Evolutionary conservation across 2,797 vertebrate species (phyloP), one percentile per base, ranked within the genome.

Genomic region (Clarias fuscus): DNA sequence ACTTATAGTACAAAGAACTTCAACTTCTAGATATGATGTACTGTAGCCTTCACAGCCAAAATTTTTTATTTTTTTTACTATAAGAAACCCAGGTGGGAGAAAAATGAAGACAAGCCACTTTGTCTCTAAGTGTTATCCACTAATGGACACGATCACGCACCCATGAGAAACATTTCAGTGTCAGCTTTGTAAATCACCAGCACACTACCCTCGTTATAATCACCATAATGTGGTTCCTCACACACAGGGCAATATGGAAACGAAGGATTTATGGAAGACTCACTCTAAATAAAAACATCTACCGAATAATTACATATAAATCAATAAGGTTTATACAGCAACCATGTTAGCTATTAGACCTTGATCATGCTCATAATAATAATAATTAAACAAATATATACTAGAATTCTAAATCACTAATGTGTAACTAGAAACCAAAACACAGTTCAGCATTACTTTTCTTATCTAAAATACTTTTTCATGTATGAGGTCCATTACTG

Each of bases 141-240:
- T 82, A 82, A 82, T 82, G 24, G 40, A 30, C 1, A 8, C 7
- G 2, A 62, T 43, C 61, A 37, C 30, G 5, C 56, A 61, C 30
- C 30, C 20, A 5, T 62, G 58, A 79, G 30, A 18, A 59, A 10
- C 6, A 24, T 18, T 82, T 48, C 15, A 30, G 62, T n/a, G 0
- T 48, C 64, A 20, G 62, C n/a, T 53, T 17, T 14, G n/a, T 82
- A 82, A 82, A 82, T 82, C 62, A 30, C 61, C 48, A 8, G 7
- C 33, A 64, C 43, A 56, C 56, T 62, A 15, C 58, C 22, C 37
- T 43, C 7, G 4, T 18, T 71, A 83, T 72, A 59, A 83, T 83
- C 82, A 7, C 82, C 53, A 24, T 71, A 71, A 59, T 71, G 82
- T 53, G 15, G 65, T 33, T 82, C 27, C 43, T 82, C 80, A 62